Evolutionary conservation across 2,888 invertebrate species (phyloP).

Genomic region (Drosophila flavopinicola): DNA sequence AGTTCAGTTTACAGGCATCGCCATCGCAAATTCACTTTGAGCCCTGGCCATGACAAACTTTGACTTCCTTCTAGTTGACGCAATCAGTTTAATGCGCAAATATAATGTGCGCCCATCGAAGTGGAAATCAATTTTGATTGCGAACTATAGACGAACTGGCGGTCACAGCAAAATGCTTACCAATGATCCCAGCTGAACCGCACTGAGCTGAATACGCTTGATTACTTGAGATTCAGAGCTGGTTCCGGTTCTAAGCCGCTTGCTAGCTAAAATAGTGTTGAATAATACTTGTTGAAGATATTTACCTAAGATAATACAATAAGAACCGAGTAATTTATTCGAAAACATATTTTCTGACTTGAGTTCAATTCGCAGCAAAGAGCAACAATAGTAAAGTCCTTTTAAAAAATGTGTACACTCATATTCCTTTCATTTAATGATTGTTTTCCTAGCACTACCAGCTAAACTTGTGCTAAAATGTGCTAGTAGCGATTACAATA

Average conservation of each 20-base stretch:
- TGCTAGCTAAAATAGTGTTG: too few species aligned
- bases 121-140: conserved; percentile 59
- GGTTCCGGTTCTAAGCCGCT: conserved; percentile 10
- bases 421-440: too few species aligned
- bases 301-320: too few species aligned
- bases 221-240: conserved; percentile 14
- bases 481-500: too few species aligned
- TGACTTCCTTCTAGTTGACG: conserved; percentile 47
- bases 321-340: too few species aligned
- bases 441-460: too few species aligned
- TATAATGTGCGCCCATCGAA: conserved; percentile 46
- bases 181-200: not conserved
- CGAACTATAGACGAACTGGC: conserved; percentile 19
- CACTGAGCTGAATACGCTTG: conserved; percentile 14
- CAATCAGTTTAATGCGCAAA: conserved; percentile 51
- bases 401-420: too few species aligned
- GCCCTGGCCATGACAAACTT: conserved; percentile 39
- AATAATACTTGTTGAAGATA: too few species aligned
- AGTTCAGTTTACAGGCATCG: conserved; percentile 48
- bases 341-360: too few species aligned
- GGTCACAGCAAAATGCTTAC: conserved; percentile 1
- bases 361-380: too few species aligned
- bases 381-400: too few species aligned
- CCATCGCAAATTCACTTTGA: conserved; percentile 45
- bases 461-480: too few species aligned